Conservation (phyloP, 1,140 invertebrate genomes). For the Drosophila erecta region DNA sequence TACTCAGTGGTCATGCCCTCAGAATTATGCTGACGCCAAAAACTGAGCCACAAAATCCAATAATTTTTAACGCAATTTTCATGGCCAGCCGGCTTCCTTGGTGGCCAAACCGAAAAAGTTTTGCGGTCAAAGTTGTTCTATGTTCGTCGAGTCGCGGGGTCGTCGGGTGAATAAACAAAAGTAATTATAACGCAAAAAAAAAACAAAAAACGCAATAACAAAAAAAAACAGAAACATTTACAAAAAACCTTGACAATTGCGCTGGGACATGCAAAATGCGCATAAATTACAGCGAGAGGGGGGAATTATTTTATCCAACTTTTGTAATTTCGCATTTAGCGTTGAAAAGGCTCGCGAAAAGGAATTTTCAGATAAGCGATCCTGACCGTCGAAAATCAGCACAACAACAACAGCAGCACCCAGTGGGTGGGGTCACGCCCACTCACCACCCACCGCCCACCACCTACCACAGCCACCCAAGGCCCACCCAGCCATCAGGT, state of each 20-base stretch:
- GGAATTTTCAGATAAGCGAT: conserved; percentile 69
- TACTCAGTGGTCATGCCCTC: conserved; percentile 20
- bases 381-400: conserved; percentile 12
- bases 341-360: conserved; percentile 53
- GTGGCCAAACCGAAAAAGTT: conserved; percentile 31
- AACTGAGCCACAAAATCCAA: conserved; percentile 42
- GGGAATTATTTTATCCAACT: conserved; percentile 43
- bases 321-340: conserved; percentile 71
- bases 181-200: conserved; percentile 71
- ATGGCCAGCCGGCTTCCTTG: conserved; percentile 37
- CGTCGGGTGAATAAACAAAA: conserved; percentile 36
- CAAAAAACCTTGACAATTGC: conserved; percentile 81
- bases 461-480: conserved; percentile 26
- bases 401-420: conserved; percentile 11
- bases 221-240: conserved; percentile 23
- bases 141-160: background rate
- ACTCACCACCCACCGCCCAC: background rate
- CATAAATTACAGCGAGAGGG: conserved; percentile 68
- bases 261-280: conserved; percentile 73
- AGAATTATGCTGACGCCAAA: conserved; percentile 46
- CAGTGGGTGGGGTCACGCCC: conserved; percentile 22
- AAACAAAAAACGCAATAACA: conserved; percentile 15
- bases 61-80: conserved; percentile 48
- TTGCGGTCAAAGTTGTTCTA: conserved; percentile 37
- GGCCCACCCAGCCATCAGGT: conserved; percentile 7